These are phyloP conservation scores for Heliopora coerulea DNA, from an alignment of 92 coral and sea anemone species.

Conservation along the genomic window DNA sequence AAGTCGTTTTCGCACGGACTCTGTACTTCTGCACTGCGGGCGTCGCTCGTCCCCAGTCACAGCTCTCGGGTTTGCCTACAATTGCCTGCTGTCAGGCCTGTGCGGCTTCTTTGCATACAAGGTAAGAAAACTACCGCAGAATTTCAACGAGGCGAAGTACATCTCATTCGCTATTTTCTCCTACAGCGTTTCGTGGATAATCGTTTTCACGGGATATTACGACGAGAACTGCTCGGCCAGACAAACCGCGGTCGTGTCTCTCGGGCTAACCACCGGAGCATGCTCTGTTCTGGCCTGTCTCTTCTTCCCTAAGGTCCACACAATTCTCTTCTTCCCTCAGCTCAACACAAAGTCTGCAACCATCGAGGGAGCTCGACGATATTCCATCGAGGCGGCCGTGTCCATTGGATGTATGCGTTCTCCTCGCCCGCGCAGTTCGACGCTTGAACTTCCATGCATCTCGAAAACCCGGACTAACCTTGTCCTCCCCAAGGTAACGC, in stretches of 20 bases:
- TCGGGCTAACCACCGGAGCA: slow-evolving; percentile 47
- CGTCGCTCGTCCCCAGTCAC: background rate
- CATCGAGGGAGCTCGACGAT: background rate
- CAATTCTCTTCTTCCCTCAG: slow-evolving; percentile 64
- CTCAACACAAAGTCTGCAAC: slow-evolving; percentile 33
- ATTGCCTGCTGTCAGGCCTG: background rate
- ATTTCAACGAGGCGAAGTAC: slow-evolving; percentile 9
- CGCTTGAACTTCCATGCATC: background rate
- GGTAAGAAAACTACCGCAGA: background rate
- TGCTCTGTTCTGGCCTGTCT: slow-evolving; percentile 75
- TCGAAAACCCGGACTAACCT: background rate
- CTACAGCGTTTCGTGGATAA: background rate
- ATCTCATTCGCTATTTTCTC: background rate
- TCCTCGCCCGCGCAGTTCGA: background rate
- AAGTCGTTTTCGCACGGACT: background rate
- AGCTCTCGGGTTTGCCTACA: background rate
- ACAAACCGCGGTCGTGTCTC: background rate
- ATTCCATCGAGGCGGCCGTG: background rate
- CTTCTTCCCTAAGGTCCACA: slow-evolving; percentile 70
- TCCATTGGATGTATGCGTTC: background rate
- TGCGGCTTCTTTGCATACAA: background rate
- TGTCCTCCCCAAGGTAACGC: background rate
- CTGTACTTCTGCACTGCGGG: slow-evolving; percentile 1
- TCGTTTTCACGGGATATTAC: background rate
- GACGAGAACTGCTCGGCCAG: slow-evolving; percentile 1